A percentile compares a stretch with the other conserved stretches of the same genome.
Evolutionary conservation across 2,888 invertebrate genomes (phyloP).

Genomic region (Amphimallon solstitiale): DNA sequence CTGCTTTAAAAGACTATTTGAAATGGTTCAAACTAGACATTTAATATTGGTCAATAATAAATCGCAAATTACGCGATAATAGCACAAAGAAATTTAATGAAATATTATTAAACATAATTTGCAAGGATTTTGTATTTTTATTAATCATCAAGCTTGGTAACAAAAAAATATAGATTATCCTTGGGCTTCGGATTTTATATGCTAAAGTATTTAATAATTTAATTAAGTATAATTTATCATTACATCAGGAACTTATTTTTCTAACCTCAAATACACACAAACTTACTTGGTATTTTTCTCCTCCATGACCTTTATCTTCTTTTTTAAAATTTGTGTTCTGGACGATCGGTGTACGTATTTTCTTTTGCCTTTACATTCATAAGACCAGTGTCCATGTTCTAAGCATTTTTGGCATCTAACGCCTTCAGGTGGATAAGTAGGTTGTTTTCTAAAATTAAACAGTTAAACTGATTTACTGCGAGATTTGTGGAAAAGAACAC

Average conservation of each 20-base stretch:
- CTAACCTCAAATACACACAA: constrained; percentile 16
- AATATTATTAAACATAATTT: too few relatives aligned
- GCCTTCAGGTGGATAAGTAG: constrained; percentile 75
- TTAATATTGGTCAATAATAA: too few relatives aligned
- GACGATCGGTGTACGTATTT: constrained; percentile 88
- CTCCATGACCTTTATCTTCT: constrained; percentile 68
- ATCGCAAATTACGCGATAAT: too few relatives aligned
- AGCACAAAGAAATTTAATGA: too few relatives aligned
- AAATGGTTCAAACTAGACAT: neutral
- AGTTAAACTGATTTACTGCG: neutral
- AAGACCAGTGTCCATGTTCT: constrained; percentile 99
- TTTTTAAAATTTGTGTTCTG: constrained; percentile 82
- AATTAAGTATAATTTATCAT: too few relatives aligned
- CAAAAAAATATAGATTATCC: too few relatives aligned
- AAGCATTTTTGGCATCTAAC: constrained; percentile 92
- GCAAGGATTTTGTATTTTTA: too few relatives aligned
- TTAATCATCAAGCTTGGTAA: too few relatives aligned
- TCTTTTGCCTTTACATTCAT: constrained; percentile 90
- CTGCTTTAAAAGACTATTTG: neutral
- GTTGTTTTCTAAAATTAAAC: constrained; percentile 67
- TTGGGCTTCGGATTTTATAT: too few relatives aligned
- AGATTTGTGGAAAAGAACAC: constrained; percentile 13
- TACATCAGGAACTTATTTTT: too few relatives aligned
- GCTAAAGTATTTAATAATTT: too few relatives aligned
- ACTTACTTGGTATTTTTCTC: constrained; percentile 48